These are phyloP conservation scores for Myathropa florea DNA, from an alignment of 2,888 invertebrate genomes.

Conservation along the genomic window DNA sequence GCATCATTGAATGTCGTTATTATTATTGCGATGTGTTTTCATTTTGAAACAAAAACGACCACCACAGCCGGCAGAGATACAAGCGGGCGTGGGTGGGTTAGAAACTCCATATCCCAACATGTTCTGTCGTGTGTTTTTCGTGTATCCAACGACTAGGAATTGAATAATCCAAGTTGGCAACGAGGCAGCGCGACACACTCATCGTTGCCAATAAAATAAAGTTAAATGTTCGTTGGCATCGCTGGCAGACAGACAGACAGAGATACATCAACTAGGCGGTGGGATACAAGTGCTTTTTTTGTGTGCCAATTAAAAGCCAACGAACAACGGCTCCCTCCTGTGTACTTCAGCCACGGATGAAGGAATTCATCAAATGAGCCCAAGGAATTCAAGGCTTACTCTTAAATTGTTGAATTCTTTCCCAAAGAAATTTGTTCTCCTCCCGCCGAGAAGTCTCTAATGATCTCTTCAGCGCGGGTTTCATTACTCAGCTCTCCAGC, in stretches of 20 bases:
- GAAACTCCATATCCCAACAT: neutral
- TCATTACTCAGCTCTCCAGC: conserved; percentile 14
- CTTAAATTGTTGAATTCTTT: conserved; percentile 25
- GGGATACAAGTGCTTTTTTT: neutral
- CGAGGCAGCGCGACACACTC: conserved; percentile 48
- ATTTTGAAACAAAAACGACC: conserved; percentile 16
- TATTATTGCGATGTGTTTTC: conserved; percentile 60
- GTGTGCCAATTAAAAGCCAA: conserved; percentile 47
- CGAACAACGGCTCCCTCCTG: conserved; percentile 25
- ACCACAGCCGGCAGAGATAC: too few relatives aligned
- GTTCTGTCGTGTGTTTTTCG: neutral
- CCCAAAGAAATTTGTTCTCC: neutral
- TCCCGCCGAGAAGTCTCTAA: neutral
- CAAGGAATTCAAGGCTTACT: neutral
- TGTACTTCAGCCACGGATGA: conserved; percentile 22
- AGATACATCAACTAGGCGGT: neutral
- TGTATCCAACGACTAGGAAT: conserved; percentile 9
- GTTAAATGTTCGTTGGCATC: conserved; percentile 52
- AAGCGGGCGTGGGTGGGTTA: neutral
- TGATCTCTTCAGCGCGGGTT: conserved; percentile 26
- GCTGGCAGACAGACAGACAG: conserved; percentile 1
- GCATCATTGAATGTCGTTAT: conserved; percentile 61
- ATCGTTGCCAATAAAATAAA: conserved; percentile 64
- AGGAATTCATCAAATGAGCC: conserved; percentile 24
- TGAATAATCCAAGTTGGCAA: conserved; percentile 67